Percentiles rank a stretch among this genome's conserved stretches.
phyloP scores from a whole-genome alignment of 30 jellyfish, hydroid and myxozoan genomes.

The Hydra vulgaris region DNA sequence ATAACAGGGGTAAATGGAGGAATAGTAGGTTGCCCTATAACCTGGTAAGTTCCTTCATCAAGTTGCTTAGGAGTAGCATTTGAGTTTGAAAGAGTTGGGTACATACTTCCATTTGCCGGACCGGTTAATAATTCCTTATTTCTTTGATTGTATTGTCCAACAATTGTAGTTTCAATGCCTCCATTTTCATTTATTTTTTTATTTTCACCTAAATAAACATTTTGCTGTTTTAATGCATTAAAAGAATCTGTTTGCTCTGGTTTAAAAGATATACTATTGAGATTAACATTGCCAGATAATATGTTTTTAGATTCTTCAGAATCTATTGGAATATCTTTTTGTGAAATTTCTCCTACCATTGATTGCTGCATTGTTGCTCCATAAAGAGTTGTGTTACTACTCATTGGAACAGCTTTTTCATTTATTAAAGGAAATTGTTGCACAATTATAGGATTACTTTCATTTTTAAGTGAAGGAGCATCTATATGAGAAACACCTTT shows the following conservation, averaged over 20 bases:
- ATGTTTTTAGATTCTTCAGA: slow-evolving; percentile 11
- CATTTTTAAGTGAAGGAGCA: neutral
- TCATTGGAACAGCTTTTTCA: neutral
- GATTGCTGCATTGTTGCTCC: slow-evolving; percentile 4
- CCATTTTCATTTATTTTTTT: slow-evolving; percentile 5
- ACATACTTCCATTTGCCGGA: neutral
- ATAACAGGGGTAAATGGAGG: neutral
- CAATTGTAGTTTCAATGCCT: slow-evolving; percentile 1
- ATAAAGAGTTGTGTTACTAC: neutral
- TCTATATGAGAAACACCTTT: neutral
- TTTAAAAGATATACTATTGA: slow-evolving; percentile 6
- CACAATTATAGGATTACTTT: neutral
- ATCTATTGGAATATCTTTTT: slow-evolving; percentile 17
- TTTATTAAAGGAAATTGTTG: neutral
- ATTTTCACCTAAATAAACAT: slow-evolving; percentile 5
- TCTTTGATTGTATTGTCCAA: slow-evolving; percentile 3
- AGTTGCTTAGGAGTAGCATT: neutral
- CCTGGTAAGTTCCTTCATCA: neutral
- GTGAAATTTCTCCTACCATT: neutral
- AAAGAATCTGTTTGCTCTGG: slow-evolving; percentile 6
- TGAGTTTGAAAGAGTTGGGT: neutral
- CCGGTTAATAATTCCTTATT: neutral
- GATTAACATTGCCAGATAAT: slow-evolving; percentile 7
- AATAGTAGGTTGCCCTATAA: neutral
- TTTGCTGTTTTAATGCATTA: slow-evolving; percentile 14